Percentiles rank a stretch among this genome's conserved stretches.
Conservation (phyloP, 2,797 vertebrate genomes). For the Sebastes oblongus region DNA sequence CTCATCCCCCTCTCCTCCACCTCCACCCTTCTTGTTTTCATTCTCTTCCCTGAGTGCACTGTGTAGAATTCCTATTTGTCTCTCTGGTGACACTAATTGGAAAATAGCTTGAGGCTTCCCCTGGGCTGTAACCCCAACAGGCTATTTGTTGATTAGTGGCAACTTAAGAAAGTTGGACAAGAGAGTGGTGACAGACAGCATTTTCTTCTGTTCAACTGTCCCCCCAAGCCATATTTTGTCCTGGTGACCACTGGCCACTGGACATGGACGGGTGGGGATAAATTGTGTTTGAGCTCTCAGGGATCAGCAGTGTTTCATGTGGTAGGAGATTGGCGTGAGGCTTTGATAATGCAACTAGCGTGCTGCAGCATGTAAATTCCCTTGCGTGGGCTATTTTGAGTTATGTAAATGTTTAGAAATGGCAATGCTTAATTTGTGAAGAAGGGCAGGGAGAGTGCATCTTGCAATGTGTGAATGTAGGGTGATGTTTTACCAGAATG, state of each 20-base stretch:
- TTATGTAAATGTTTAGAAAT: constrained; percentile 76
- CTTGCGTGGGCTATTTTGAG: constrained; percentile 66
- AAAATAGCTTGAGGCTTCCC: constrained; percentile 81
- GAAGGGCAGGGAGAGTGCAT: constrained; percentile 29
- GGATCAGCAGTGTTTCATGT: not conserved
- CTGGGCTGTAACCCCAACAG: constrained; percentile 74
- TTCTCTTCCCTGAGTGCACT: constrained; percentile 44
- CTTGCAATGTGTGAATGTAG: constrained; percentile 47
- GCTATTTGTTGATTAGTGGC: constrained; percentile 80
- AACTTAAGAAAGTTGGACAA: constrained; percentile 77
- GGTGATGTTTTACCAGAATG: constrained; percentile 36
- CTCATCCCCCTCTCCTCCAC: constrained; percentile 9
- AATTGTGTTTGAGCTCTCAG: not conserved
- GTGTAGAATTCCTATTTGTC: constrained; percentile 78
- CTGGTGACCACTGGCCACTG: constrained; percentile 1
- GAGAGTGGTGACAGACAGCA: constrained; percentile 53
- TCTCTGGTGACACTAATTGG: constrained; percentile 85
- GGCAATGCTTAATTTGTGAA: constrained; percentile 76
- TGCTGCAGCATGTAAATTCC: constrained; percentile 31
- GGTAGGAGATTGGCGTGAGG: not conserved
- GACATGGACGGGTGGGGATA: not conserved
- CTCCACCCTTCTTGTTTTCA: constrained; percentile 32
- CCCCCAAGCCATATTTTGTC: constrained; percentile 9
- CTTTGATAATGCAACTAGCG: constrained; percentile 15
- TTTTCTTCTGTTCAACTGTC: constrained; percentile 42